Evolutionary conservation across 2,797 vertebrate genomes (phyloP).

Genomic region (Carcharodon carcharias): DNA sequence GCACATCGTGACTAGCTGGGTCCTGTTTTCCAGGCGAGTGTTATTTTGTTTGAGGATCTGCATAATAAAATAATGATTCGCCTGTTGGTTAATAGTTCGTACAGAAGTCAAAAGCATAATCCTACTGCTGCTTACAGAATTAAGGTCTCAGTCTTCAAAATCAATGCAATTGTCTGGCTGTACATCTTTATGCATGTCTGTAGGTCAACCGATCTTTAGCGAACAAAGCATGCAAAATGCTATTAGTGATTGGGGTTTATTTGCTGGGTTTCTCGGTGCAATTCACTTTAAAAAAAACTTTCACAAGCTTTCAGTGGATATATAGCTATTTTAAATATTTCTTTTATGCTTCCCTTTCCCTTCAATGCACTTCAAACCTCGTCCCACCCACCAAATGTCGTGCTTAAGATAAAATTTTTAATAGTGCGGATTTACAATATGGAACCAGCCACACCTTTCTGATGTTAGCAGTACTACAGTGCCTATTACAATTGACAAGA

Average conservation of each 20-base stretch:
- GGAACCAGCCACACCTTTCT: not conserved
- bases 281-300: not conserved
- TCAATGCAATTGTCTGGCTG: not conserved
- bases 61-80: slow-evolving; percentile 27
- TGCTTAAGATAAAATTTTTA: not conserved
- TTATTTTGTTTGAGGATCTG: slow-evolving; percentile 99
- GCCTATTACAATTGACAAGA: not conserved
- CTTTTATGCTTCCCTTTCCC: not conserved
- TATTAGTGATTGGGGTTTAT: not conserved
- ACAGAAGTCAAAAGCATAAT: not conserved
- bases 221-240: not conserved
- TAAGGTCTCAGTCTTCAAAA: slow-evolving; percentile 33
- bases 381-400: no score
- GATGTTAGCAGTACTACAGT: not conserved
- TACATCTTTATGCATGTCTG: not conserved
- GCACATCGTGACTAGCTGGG: slow-evolving; percentile 97
- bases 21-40: slow-evolving; percentile 92
- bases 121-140: not conserved
- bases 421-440: not conserved
- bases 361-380: not conserved
- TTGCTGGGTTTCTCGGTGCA: not conserved
- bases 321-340: not conserved
- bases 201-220: not conserved
- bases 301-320: not conserved
- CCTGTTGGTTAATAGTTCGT: not conserved